Conservation (phyloP, 2,888 invertebrate genomes). For the Alloscopus bannaensis region DNA sequence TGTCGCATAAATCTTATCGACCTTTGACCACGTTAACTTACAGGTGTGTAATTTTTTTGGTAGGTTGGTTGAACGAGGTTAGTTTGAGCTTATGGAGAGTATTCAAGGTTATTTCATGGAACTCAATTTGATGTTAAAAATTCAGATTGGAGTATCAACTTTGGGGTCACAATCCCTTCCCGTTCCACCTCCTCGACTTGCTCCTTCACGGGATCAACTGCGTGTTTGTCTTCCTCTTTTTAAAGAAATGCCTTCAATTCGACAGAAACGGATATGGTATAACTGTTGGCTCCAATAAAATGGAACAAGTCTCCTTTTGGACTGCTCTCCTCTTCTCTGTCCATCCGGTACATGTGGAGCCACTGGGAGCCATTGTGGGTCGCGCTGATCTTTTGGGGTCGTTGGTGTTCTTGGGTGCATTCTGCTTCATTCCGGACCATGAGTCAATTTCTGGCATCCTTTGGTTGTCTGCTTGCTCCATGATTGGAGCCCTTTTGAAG, state of each 20-base stretch:
- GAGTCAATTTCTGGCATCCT: constrained; percentile 12
- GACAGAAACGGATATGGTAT: background rate
- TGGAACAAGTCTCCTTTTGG: constrained; percentile 78
- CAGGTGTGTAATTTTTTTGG: constrained; percentile 79
- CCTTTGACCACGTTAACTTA: constrained; percentile 92
- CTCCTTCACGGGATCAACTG: constrained; percentile 83
- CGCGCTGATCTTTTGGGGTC: constrained; percentile 82
- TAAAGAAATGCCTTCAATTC: constrained; percentile 75
- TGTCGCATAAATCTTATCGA: constrained; percentile 96
- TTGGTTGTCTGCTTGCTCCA: constrained; percentile 48
- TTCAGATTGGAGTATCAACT: constrained; percentile 82
- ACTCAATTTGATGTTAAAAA: constrained; percentile 21
- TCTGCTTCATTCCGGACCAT: constrained; percentile 74
- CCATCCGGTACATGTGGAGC: constrained; percentile 96
- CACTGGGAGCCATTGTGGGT: constrained; percentile 93
- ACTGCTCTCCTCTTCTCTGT: constrained; percentile 88
- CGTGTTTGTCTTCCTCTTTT: constrained; percentile 75
- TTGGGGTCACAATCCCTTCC: constrained; percentile 77
- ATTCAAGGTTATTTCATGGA: constrained; percentile 6
- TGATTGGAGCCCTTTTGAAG: constrained; percentile 71
- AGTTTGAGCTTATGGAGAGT: background rate
- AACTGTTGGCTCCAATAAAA: constrained; percentile 27
- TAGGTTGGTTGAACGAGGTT: constrained; percentile 12
- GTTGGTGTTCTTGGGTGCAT: constrained; percentile 84
- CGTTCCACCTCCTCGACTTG: constrained; percentile 87